These are phyloP conservation scores for Drosophila santomea DNA, from an alignment of 1,140 invertebrate genomes.

Conservation along the genomic window DNA sequence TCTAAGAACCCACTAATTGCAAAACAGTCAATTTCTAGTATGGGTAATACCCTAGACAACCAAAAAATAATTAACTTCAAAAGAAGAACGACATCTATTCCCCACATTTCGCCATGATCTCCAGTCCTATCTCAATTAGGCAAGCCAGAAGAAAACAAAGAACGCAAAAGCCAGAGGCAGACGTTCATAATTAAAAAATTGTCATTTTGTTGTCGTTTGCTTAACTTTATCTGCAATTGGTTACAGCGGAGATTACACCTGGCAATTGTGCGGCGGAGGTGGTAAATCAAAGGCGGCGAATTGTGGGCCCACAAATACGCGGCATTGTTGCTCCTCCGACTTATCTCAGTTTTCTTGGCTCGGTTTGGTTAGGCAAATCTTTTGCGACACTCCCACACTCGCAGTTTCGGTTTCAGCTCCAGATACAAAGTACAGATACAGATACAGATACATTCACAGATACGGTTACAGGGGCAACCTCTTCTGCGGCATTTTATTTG, in stretches of 20 bases:
- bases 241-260: conserved; percentile 76
- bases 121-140: conserved; percentile 34
- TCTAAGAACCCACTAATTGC: neutral
- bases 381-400: conserved; percentile 28
- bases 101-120: conserved; percentile 26
- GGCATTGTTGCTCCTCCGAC: conserved; percentile 56
- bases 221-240: conserved; percentile 73
- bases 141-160: neutral
- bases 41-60: conserved; percentile 1
- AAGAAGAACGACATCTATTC: conserved; percentile 5
- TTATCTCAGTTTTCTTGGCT: conserved; percentile 54
- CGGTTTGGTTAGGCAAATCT: conserved; percentile 70
- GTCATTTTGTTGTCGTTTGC: conserved; percentile 75
- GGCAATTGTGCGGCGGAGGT: conserved; percentile 32
- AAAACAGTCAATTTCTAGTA: neutral
- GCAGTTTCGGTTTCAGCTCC: conserved; percentile 11
- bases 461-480: conserved; percentile 33
- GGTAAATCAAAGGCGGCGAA: conserved; percentile 59
- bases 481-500: conserved; percentile 47
- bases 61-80: conserved; percentile 1
- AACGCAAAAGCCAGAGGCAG: conserved; percentile 11
- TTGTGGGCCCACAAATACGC: conserved; percentile 34
- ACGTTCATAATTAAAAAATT: conserved; percentile 77
- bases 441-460: conserved; percentile 1
- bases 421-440: conserved; percentile 17